Evolutionary conservation across 2,797 vertebrate genomes (phyloP).

Genomic region (Muraenolepis orangiensis): DNA sequence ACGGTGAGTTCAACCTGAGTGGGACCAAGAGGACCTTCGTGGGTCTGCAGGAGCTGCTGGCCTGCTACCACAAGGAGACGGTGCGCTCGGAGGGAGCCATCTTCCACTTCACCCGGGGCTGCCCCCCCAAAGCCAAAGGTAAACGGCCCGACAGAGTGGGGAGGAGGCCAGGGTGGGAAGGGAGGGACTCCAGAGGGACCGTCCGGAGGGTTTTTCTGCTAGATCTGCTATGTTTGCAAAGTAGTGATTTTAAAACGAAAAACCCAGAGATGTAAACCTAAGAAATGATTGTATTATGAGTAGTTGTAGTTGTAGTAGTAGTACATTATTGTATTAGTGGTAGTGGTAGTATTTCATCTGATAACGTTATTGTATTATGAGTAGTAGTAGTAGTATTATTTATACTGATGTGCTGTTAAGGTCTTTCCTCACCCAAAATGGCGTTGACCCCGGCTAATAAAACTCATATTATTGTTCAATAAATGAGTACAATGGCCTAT

Average conservation of each 20-base stretch:
- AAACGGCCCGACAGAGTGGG: not conserved
- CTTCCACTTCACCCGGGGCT: constrained; percentile 94
- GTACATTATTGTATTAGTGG: not conserved
- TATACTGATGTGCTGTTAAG: not conserved
- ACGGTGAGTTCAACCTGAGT: constrained; percentile 86
- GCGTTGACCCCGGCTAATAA: too few species aligned
- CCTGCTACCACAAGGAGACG: constrained; percentile 96
- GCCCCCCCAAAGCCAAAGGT: constrained; percentile 94
- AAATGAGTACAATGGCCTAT: too few species aligned
- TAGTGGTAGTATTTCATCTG: too few species aligned
- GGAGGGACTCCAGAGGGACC: not conserved
- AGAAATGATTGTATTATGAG: not conserved
- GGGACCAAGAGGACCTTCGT: constrained; percentile 91
- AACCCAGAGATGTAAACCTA: not conserved
- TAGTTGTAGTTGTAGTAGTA: not conserved
- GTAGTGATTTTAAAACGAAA: not conserved
- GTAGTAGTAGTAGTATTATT: not conserved
- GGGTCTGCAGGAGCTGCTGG: constrained; percentile 87
- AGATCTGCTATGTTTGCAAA: not conserved
- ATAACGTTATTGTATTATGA: not conserved
- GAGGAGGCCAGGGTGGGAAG: not conserved
- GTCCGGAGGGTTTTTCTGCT: not conserved
- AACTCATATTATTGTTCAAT: too few species aligned
- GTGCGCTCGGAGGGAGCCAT: constrained; percentile 90
- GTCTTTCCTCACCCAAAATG: too few species aligned